A percentile compares a stretch with the other conserved stretches of the same genome.
These are phyloP conservation scores for Stenopsyche tienmushanensis DNA, from an alignment of 1,140 invertebrate genomes.

Conservation along the genomic window DNA sequence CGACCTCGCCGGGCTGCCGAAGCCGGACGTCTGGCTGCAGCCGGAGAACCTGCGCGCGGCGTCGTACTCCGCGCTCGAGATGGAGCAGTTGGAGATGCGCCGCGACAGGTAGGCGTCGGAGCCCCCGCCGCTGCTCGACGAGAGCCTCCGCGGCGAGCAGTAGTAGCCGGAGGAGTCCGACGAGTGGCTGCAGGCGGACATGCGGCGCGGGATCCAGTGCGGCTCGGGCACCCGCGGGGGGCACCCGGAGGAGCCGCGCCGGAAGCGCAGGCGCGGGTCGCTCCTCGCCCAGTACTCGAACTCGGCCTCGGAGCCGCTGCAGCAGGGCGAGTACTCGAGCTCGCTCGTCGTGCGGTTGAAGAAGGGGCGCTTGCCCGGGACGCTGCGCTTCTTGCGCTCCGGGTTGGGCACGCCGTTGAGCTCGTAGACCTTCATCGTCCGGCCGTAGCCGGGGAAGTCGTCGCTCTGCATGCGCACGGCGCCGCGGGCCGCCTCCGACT, in stretches of 20 bases:
- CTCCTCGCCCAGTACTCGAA: slow-evolving; percentile 56
- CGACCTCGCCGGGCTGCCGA: slow-evolving; percentile 48
- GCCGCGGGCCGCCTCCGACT: slow-evolving; percentile 78
- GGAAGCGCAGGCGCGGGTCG: slow-evolving; percentile 50
- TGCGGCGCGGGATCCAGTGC: slow-evolving; percentile 63
- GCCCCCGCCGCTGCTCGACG: slow-evolving; percentile 59
- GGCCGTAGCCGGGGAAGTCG: slow-evolving; percentile 49
- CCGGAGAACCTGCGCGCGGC: slow-evolving; percentile 57
- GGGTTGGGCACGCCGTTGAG: slow-evolving; percentile 60
- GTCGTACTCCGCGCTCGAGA: slow-evolving; percentile 58
- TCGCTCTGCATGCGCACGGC: slow-evolving; percentile 65
- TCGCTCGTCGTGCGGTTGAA: slow-evolving; percentile 48
- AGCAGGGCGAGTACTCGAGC: slow-evolving; percentile 62
- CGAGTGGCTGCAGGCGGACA: slow-evolving; percentile 59
- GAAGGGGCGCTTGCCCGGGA: slow-evolving; percentile 50
- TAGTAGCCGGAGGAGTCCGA: slow-evolving; percentile 58
- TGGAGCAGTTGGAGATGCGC: slow-evolving; percentile 59
- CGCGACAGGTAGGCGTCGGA: slow-evolving; percentile 57
- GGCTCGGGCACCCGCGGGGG: slow-evolving; percentile 57
- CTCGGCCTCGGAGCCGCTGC: slow-evolving; percentile 68
- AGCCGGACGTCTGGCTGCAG: slow-evolving; percentile 54
- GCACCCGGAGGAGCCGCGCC: slow-evolving; percentile 61
- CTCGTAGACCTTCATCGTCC: slow-evolving; percentile 58
- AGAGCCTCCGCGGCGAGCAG: slow-evolving; percentile 60
- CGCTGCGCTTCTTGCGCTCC: slow-evolving; percentile 57